Base-by-base conservation (phyloP, 1,140 invertebrate species). In the Procambarus virginalis region DNA sequence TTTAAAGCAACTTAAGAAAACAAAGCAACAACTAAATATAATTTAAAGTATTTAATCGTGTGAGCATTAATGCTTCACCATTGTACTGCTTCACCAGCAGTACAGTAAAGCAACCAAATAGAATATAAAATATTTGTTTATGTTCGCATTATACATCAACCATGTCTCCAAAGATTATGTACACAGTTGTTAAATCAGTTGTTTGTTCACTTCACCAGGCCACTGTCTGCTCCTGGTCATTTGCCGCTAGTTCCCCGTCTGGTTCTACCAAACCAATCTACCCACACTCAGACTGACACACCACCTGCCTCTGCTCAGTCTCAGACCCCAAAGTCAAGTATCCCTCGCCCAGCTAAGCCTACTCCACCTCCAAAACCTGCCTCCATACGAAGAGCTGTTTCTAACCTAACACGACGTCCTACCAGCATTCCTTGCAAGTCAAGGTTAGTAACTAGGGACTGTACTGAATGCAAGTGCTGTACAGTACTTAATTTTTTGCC, bases 381-480 rank as follows among this genome's bases (percentile, higher is more conserved):
- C 78, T 92, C 89, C n/a, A 92, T 92, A 68, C 84, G 86, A 80
- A 73, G 89, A 81, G 91, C 91, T 51, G 85, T 91, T 34, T 91
- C 85, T 22, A 91, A 91, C 73, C 68, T 91, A 45, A 77, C 90
- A 2, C 80, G 84, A 34, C 84, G 90, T 45, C 90, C 90, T n/a
- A 91, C 90, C 73, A 91, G 80, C 46, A 86, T 91, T 6, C 79
- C 90, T 51, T 80, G 58, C 60, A 86, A 87, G 55, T 84, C 80
- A 49, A 84, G 85, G 85, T 86, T n/a, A 73, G 90, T 77, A 20
- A 49, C 12, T 46, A 14, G n/a, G 10, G 34, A 34, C 34, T 34
- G 34, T 34, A 9, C 8, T 58, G 5, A 68, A 68, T 20, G 17
- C 64, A 68, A n/a, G 64, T 8, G 34, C 34, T 34, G 34, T 34